These are phyloP conservation scores for Drosophila antonietae DNA, from an alignment of 2,888 invertebrate species.

Conservation along the genomic window DNA sequence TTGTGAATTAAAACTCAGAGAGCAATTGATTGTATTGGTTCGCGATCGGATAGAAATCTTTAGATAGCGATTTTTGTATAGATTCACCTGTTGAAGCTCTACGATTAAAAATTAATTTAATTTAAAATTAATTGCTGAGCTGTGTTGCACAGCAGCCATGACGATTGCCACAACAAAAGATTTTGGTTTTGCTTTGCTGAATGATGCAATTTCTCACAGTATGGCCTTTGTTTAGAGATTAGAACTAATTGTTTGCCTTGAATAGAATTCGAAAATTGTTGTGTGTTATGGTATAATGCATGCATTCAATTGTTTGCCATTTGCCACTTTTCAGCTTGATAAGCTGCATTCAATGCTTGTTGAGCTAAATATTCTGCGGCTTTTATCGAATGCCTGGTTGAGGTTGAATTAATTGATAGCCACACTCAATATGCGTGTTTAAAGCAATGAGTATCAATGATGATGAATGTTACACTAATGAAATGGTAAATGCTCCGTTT, in stretches of 20 bases:
- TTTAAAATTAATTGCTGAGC: no score
- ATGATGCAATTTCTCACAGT: neutral
- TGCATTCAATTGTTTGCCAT: conserved; percentile 18
- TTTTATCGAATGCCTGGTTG: conserved; percentile 2
- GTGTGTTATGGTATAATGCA: conserved; percentile 5
- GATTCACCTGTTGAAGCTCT: no score
- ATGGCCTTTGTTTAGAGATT: conserved; percentile 7
- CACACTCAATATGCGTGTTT: neutral
- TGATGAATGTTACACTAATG: conserved; percentile 1
- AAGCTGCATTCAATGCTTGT: neutral
- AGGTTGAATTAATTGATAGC: neutral
- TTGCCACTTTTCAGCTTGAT: conserved; percentile 11
- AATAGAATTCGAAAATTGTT: neutral
- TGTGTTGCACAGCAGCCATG: neutral
- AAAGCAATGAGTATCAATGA: conserved; percentile 11
- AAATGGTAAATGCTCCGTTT: neutral
- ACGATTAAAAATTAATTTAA: no score
- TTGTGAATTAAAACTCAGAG: no score
- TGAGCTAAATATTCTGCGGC: conserved; percentile 8
- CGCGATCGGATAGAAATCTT: no score
- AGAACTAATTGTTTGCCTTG: neutral
- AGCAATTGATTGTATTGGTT: no score
- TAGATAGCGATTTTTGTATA: no score
- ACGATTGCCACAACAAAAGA: neutral
- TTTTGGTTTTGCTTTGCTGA: neutral